Evolutionary conservation across 2,888 invertebrate genomes (phyloP), one percentile per base, ranked within the genome.

Genomic region (Lasioglossum oenotherae): DNA sequence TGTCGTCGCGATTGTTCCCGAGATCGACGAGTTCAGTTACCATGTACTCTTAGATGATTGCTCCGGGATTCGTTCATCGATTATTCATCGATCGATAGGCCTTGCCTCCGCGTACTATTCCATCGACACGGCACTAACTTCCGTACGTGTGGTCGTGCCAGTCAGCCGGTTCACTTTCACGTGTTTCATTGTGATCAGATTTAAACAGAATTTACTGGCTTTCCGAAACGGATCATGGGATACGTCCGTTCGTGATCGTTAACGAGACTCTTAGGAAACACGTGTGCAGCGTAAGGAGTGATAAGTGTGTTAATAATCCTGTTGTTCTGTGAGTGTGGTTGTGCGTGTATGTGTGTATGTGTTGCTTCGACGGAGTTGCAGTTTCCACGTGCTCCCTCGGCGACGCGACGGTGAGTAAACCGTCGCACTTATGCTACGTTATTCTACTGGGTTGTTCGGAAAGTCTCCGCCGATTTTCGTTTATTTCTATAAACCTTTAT

Each of bases 241-340:
- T 4, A 27, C 12, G 12, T 44, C 49, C 4, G 35, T 74, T 57
- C 73, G 83, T 80, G 84, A 71, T 76, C 84, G 23, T 77, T 67
- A 46, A 49, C 81, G 82, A 81, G 19, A 35, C 19, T 57, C n/a
- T 23, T 12, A 46, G 41, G n/a, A 64, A 31, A 23, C 80, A 69
- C 60, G 82, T 80, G 86, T 57, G 53, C 44, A 44, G 12, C 80
- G 86, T 80, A 76, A 82, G 77, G 74, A 88, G 90, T 89, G 90
- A 81, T 86, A 49, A 81, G 88, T 89, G 89, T 69, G 60, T 16
- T 57, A 53, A 38, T 44, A 69, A 53, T 85, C 49, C 38, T 69
- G 49, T 49, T 74, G 57, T 69, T 35, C 38, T 41, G 71, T 41
- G 38, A n/a, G 69, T 38, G 69, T 69, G 31, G 10, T 69, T 71